Evolutionary conservation across 2,113 vertebrate species (phyloP).

Genomic region (Rhinolophus ferrumequinum): DNA sequence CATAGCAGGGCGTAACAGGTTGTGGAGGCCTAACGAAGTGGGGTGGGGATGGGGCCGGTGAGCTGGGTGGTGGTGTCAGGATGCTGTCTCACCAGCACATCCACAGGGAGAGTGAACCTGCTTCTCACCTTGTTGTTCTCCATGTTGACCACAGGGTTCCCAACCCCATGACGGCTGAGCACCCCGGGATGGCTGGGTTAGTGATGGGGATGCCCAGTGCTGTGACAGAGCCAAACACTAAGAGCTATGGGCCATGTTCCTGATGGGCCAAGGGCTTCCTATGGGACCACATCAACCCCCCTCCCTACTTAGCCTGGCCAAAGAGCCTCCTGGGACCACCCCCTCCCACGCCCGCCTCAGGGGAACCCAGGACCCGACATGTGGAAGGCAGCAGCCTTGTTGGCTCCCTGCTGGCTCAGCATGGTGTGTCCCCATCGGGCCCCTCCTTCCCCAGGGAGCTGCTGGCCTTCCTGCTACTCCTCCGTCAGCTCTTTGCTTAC

Average conservation of each 20-base stretch:
- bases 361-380: not conserved
- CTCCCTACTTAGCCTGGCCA: no score
- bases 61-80: not conserved
- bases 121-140: not conserved
- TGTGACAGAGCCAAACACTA: fast-evolving
- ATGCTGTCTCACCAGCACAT: not conserved
- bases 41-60: fast-evolving
- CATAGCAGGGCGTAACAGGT: not conserved
- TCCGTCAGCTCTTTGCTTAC: not conserved
- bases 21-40: no score
- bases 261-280: not conserved
- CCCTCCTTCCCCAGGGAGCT: no score
- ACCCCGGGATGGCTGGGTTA: not conserved
- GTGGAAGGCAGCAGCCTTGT: fast-evolving
- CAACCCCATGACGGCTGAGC: not conserved
- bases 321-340: not conserved
- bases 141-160: not conserved
- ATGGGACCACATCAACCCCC: fast-evolving
- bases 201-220: not conserved
- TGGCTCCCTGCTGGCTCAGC: not conserved
- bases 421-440: no score
- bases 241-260: not conserved
- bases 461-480: fast-evolving
- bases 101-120: fast-evolving
- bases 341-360: not conserved